Percentiles rank a stretch among this genome's conserved stretches.
Conservation (phyloP, 2,888 invertebrate genomes). For the Ptychoptera albimana region DNA sequence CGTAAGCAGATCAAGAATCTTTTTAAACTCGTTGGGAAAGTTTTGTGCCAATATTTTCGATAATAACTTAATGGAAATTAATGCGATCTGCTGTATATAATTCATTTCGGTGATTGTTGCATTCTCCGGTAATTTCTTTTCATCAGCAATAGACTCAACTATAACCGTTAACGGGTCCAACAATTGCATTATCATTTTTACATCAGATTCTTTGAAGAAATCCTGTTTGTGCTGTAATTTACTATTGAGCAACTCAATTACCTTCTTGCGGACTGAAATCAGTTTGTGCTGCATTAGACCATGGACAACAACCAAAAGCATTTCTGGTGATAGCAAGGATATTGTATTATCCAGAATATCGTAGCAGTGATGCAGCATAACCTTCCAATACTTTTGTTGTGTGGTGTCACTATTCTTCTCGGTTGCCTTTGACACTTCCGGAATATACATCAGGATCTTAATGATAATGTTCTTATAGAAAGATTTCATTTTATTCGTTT, state of each 20-base stretch:
- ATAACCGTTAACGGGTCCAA: slow-evolving; percentile 44
- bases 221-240: slow-evolving; percentile 56
- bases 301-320: slow-evolving; percentile 64
- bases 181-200: slow-evolving; percentile 37
- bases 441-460: slow-evolving; percentile 48
- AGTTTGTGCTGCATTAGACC: slow-evolving; percentile 56
- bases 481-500: slow-evolving; percentile 37
- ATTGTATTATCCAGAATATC: slow-evolving; percentile 69
- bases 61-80: slow-evolving; percentile 70
- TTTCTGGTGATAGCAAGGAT: slow-evolving; percentile 56
- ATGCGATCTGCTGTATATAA: slow-evolving; percentile 62
- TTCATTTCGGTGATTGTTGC: slow-evolving; percentile 39
- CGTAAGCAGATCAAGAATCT: slow-evolving; percentile 50
- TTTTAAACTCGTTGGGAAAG: slow-evolving; percentile 52
- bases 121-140: slow-evolving; percentile 26
- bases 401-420: slow-evolving; percentile 41
- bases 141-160: slow-evolving; percentile 35
- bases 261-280: slow-evolving; percentile 55
- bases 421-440: slow-evolving; percentile 42
- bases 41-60: slow-evolving; percentile 52
- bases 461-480: slow-evolving; percentile 55
- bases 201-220: slow-evolving; percentile 38
- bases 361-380: slow-evolving; percentile 59
- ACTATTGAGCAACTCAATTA: slow-evolving; percentile 70
- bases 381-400: slow-evolving; percentile 64